Evolutionary conservation across 1,140 invertebrate species (phyloP), one percentile per base, ranked within the genome.

Genomic region (Drosophila mauritiana): DNA sequence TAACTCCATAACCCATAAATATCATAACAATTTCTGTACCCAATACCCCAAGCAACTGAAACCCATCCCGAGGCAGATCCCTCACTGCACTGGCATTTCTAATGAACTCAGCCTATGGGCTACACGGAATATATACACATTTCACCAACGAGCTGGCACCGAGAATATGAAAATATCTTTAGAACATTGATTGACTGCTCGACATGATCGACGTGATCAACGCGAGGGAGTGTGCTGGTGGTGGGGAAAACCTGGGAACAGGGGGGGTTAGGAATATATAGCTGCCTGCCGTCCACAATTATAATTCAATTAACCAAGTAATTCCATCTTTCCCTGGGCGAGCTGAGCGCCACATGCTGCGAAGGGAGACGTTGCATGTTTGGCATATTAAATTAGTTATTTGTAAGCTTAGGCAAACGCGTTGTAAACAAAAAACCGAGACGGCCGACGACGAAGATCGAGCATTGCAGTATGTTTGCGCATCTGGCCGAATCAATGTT

Each of bases 311-410:
- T 86, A 86, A 83, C 83, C 68, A 70, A 88, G 79, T 70, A 86
- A 78, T 80, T 51, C 52, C 53, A 36, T 74, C 73, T 42, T 27
- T 43, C 49, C 25, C 31, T 40, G 31, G 25, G 20, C 34, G 31
- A 67, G 52, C 54, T 48, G 64, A 56, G 54, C 49, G 69, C 80
- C 80, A 79, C 75, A 84, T 83, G 80, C 70, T 78, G 80, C 40
- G 42, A 54, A 31, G 42, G 48, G 73, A 70, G 40, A 56, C 51
- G 65, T 48, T 48, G 73, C 82, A 69, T 86, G 82, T 70, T 63
- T 57, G 74, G 82, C 82, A 86, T 86, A 79, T 82, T 86, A 82
- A 86, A 88, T 86, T 88, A 88, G 85, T 86, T 86, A 86, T 82
- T 88, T 48, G 64, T 70, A 49, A 70, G 39, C 69, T 56, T 51